A percentile compares a stretch with the other conserved stretches of the same genome.
These are phyloP conservation scores for Eleutherodactylus coqui DNA, from an alignment of 2,797 vertebrate genomes.

Conservation along the genomic window DNA sequence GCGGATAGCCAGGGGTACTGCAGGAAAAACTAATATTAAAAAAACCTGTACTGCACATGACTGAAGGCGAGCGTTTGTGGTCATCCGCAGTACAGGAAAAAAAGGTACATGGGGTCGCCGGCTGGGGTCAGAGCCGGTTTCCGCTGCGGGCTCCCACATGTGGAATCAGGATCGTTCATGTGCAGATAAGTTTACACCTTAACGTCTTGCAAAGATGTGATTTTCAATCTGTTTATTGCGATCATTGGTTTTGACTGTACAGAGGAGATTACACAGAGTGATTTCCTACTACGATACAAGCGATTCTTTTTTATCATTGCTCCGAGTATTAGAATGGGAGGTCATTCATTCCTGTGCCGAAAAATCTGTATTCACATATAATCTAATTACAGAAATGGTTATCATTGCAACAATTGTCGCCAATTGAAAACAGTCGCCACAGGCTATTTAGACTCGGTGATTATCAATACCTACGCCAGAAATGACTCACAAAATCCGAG, in stretches of 20 bases:
- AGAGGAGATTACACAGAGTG: background rate
- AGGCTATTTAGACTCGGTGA: background rate
- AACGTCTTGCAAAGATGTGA: background rate
- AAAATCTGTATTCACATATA: background rate
- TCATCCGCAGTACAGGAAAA: no score
- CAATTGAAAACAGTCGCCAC: background rate
- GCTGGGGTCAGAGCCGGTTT: no score
- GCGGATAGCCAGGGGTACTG: no score
- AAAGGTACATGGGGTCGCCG: no score
- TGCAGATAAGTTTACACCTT: background rate
- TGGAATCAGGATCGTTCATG: no score
- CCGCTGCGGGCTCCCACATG: no score
- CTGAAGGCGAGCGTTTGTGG: no score
- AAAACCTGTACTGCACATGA: no score
- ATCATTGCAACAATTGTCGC: background rate
- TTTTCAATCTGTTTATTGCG: background rate
- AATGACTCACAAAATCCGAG: background rate
- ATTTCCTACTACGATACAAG: background rate
- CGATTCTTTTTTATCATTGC: background rate
- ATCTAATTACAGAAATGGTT: background rate
- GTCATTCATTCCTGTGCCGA: background rate
- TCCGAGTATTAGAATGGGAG: background rate
- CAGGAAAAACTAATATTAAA: no score
- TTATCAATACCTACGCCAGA: background rate
- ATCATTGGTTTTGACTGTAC: background rate